These are phyloP conservation scores for Poecilobothrus nobilitatus DNA, from an alignment of 2,888 invertebrate genomes.

Conservation along the genomic window DNA sequence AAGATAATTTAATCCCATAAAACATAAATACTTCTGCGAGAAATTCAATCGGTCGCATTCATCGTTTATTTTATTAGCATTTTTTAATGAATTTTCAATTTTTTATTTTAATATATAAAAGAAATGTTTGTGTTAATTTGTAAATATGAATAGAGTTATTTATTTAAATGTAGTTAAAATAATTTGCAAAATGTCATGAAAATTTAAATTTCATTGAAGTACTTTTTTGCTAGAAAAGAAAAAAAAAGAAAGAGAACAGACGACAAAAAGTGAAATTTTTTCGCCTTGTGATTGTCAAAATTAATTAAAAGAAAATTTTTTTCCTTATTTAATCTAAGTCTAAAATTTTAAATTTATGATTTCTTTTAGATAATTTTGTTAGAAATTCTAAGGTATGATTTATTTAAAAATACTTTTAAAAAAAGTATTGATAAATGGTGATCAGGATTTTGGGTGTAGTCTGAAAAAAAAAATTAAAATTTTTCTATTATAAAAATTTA, in stretches of 20 bases:
- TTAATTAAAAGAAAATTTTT: slow-evolving; percentile 2
- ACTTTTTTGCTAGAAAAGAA: not conserved
- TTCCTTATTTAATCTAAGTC: not conserved
- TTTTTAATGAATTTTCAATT: not conserved
- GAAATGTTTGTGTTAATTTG: not conserved
- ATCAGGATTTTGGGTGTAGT: not conserved
- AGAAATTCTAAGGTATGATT: not conserved
- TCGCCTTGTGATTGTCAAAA: slow-evolving; percentile 6
- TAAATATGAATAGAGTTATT: not conserved
- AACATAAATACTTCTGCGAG: not conserved
- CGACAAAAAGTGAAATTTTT: slow-evolving; percentile 6
- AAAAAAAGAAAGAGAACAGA: not conserved
- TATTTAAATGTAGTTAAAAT: not conserved
- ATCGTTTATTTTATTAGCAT: not conserved
- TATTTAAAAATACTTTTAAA: not conserved
- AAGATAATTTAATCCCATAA: not conserved
- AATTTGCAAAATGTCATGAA: not conserved
- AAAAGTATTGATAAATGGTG: not conserved
- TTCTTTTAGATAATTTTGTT: not conserved
- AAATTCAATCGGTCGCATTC: not conserved
- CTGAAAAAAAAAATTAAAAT: not conserved
- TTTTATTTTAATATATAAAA: not conserved
- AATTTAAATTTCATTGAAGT: not conserved
- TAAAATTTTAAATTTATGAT: not conserved
- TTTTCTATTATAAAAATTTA: not conserved